Evolutionary conservation across 2,113 vertebrate genomes (phyloP), one percentile per base, ranked within the genome.

Genomic region (Catharus minimus): DNA sequence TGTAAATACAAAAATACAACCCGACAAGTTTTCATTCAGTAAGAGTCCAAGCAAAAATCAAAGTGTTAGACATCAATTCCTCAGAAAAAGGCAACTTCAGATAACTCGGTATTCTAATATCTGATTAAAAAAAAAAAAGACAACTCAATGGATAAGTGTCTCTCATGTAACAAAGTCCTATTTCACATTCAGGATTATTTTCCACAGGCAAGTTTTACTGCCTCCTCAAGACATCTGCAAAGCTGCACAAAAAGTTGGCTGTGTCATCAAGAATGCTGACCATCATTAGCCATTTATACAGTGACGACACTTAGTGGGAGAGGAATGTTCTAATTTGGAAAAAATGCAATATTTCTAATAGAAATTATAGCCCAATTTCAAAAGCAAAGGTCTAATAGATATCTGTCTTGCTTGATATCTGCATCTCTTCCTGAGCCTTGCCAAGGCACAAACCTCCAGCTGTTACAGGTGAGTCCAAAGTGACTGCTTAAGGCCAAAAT

Each of bases 11-110:
- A 76, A 92, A 79, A 84, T 52, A 76, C 16, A 89, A 76, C 43
- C 20, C 18, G 15, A 16, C 1, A 13, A 90, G 68, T 65, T 92
- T 82, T 90, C 41, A 47, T 92, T 93, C 66, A 88, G 15, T 74
- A 52, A 58, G 4, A 75, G 47, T 19, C 33, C 61, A 79, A 89
- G 72, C 22, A 89, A 94, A 93, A 90, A 96, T 95, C 90, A 93
- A 94, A 96, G 81, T 43, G 39, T 55, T 85, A 82, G 57, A 91
- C 64, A 87, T 83, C 49, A 93, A 72, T 94, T 92, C 38, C 58
- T 94, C 58, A 74, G 49, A 77, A 91, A 93, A 93, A 94, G 23
- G 8, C 33, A 2, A 74, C 84, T 86, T 92, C 76, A 94, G 77
- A 67, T 86, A 89, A 66, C 49, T 87, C 74, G 14, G 22, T 79